A percentile compares a stretch with the other conserved stretches of the same genome.
These are phyloP conservation scores for Stratiomys singularior DNA, from an alignment of 2,888 invertebrate genomes.

Conservation along the genomic window DNA sequence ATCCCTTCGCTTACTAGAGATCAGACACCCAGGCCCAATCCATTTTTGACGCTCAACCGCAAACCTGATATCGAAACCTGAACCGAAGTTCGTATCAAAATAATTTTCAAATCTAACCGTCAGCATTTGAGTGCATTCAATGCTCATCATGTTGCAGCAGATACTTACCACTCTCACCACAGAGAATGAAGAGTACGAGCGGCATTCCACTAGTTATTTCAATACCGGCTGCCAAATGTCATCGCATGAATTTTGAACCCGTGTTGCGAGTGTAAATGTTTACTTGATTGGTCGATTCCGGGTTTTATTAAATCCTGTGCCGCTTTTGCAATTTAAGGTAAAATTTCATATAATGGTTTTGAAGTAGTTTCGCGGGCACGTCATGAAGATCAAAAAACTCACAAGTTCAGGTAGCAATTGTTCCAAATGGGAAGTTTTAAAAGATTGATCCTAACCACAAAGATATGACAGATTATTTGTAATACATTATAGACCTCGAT, in stretches of 20 bases:
- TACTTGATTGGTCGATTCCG: not conserved
- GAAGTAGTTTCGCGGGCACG: constrained; percentile 24
- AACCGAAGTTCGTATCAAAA: too few species aligned
- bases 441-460: constrained; percentile 2
- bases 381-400: constrained; percentile 48
- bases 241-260: constrained; percentile 12
- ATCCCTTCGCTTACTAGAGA: too few species aligned
- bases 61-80: too few species aligned
- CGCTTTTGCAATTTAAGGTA: constrained; percentile 40
- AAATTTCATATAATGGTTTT: constrained; percentile 38
- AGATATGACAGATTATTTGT: not conserved
- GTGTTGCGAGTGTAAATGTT: not conserved
- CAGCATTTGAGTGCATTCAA: too few species aligned
- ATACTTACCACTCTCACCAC: too few species aligned
- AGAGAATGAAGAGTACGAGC: too few species aligned
- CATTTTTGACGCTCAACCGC: too few species aligned
- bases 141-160: too few species aligned
- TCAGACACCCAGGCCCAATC: too few species aligned
- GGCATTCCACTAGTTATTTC: too few species aligned
- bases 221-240: constrained; percentile 3
- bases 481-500: not conserved
- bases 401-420: constrained; percentile 44
- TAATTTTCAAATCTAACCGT: too few species aligned
- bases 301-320: constrained; percentile 17
- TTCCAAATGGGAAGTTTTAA: not conserved